Base-by-base conservation (phyloP, 1,140 invertebrate genomes). In the Drosophila equinoxialis region DNA sequence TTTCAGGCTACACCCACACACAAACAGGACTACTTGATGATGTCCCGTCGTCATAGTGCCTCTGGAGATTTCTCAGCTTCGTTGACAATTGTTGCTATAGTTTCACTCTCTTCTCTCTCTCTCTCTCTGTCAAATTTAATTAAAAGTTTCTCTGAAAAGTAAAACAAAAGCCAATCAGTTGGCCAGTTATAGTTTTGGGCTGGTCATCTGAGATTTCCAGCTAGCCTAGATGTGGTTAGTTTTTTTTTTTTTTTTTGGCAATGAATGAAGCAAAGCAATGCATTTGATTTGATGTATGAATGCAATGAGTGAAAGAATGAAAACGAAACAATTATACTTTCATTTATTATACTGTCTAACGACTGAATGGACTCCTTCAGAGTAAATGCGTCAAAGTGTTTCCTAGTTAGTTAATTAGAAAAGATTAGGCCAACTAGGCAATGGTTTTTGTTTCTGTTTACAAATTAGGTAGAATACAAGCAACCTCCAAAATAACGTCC, bases 41-140 rank as follows among this genome's bases (percentile, higher is more conserved):
- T 51, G 45, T 51, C 17, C 45, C 20, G 17, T 51, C 45, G 45
- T 51, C 45, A 51, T 51, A 23, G 2, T 51, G 17, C 30, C 57
- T 59, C 57, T 20, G 10, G 57, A 59, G 57, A 59, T 59, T 59
- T 59, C 33, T 59, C 33, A 35, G 57, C 33, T 59, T 33, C 30
- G 57, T 59, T 37, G 57, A 59, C 57, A 59, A 37, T 76, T 75
- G 75, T 75, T 76, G 51, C 58, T 58, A 41, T 42, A 45, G 37
- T 45, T 30, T 23, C 7, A 14, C 23, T 45, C 23, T 23, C 23
- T 62, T 23, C 35, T 14, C 54, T 68, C 57, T 33, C 41, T 8
- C 26, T 51, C 23, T 60, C 17, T 51, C 45, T 10, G 45, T 51
- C 20, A 51, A 59, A 59, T 59, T 59, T 59, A 59, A 59, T 59